Evolutionary conservation across 2,888 invertebrate species (phyloP).

Genomic region (Drosophila colorata): DNA sequence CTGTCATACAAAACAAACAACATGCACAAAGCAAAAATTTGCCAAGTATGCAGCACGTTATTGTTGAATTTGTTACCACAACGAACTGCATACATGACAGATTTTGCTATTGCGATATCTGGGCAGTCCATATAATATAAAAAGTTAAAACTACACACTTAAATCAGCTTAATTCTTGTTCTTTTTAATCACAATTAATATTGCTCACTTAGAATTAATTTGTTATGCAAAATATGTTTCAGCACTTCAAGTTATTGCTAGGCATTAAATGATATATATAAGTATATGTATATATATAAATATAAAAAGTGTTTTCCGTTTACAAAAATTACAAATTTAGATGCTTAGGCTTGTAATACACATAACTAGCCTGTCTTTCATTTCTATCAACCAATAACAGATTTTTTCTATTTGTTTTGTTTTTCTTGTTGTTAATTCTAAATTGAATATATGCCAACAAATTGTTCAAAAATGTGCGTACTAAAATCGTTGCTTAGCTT

Average conservation of each 20-base stretch:
- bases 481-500: slow-evolving; percentile 42
- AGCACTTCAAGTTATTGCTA: slow-evolving; percentile 32
- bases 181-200: slow-evolving; percentile 68
- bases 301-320: slow-evolving; percentile 20
- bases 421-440: slow-evolving; percentile 26
- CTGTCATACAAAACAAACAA: too few species aligned
- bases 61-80: background rate
- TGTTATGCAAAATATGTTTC: slow-evolving; percentile 41
- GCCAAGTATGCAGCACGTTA: slow-evolving; percentile 49
- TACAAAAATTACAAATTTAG: slow-evolving; percentile 51
- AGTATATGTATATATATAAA: slow-evolving; percentile 17
- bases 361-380: slow-evolving; percentile 17
- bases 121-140: background rate
- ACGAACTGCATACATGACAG: slow-evolving; percentile 21
- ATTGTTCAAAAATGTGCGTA: slow-evolving; percentile 49
- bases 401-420: background rate
- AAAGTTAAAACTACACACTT: slow-evolving; percentile 3
- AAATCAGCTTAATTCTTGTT: slow-evolving; percentile 26
- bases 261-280: slow-evolving; percentile 45
- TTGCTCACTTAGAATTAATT: slow-evolving; percentile 64
- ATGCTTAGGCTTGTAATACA: slow-evolving; percentile 34
- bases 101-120: slow-evolving; percentile 8
- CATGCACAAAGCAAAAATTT: slow-evolving; percentile 2
- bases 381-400: slow-evolving; percentile 4
- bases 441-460: slow-evolving; percentile 45